Percentiles rank a stretch among this genome's conserved stretches.
Conservation (phyloP, 2,113 vertebrate species). For the Bubo scandiacus region DNA sequence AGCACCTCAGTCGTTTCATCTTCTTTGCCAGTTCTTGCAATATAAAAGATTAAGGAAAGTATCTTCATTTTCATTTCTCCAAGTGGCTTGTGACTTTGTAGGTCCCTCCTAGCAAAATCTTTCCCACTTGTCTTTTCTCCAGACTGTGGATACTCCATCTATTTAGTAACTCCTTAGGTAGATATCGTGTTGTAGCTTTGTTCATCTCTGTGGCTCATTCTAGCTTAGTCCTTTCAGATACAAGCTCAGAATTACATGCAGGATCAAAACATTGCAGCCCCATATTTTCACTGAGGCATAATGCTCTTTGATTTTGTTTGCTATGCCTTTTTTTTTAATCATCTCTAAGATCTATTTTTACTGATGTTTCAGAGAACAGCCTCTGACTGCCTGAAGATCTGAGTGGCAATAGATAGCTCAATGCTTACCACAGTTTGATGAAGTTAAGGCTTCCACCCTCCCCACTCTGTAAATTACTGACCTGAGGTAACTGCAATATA, state of each 20-base stretch:
- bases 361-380: not conserved
- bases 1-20: fast-evolving
- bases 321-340: not conserved
- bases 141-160: not conserved
- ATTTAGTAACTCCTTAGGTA: not conserved
- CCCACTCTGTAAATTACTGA: not conserved
- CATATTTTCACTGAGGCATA: not conserved
- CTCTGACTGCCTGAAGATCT: not conserved
- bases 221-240: not conserved
- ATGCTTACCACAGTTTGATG: fast-evolving
- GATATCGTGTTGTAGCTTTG: too few relatives aligned
- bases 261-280: not conserved
- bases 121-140: not conserved
- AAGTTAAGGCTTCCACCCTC: not conserved
- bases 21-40: not conserved
- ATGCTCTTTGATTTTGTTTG: not conserved
- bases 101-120: not conserved
- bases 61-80: not conserved
- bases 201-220: not conserved
- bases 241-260: not conserved
- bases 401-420: not conserved
- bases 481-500: not conserved
- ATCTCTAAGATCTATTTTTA: not conserved
- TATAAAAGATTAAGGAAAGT: not conserved
- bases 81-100: not conserved